Evolutionary conservation across 2,888 invertebrate species (phyloP).

Genomic region (Ochropleura leucogaster): DNA sequence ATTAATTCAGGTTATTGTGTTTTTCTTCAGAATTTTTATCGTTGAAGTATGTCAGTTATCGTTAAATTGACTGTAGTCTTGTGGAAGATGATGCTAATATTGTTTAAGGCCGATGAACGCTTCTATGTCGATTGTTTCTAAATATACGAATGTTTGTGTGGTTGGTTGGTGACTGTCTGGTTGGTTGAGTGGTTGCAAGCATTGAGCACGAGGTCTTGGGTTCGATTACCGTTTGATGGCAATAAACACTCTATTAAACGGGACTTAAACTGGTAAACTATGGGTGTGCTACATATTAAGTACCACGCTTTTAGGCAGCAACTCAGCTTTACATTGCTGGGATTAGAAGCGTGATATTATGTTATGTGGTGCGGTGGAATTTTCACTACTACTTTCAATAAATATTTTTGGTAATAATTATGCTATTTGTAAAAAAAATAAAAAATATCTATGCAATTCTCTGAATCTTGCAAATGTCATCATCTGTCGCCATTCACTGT

Average conservation of each 20-base stretch:
- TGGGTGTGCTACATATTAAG: no score
- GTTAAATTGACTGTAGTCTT: constrained; percentile 20
- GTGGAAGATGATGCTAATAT: constrained; percentile 12
- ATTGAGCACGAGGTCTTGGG: no score
- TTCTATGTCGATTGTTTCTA: not conserved
- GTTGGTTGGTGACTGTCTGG: no score
- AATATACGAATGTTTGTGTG: not conserved
- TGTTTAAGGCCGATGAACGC: not conserved
- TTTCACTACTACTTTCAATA: not conserved
- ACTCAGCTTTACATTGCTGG: no score
- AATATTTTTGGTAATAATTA: not conserved
- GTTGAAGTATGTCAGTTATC: constrained; percentile 33
- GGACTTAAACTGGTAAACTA: no score
- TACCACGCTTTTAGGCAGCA: no score
- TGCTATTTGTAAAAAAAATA: not conserved
- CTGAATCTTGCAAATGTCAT: no score
- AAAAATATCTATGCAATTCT: not conserved
- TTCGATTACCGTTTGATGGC: no score
- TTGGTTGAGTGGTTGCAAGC: no score
- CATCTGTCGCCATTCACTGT: no score
- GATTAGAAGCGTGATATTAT: no score
- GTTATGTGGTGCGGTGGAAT: not conserved
- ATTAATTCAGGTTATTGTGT: constrained; percentile 44
- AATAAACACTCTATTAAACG: no score
- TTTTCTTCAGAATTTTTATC: constrained; percentile 42